Base-by-base conservation (phyloP, 1,140 invertebrate genomes). In the Dreissena rostriformis region DNA sequence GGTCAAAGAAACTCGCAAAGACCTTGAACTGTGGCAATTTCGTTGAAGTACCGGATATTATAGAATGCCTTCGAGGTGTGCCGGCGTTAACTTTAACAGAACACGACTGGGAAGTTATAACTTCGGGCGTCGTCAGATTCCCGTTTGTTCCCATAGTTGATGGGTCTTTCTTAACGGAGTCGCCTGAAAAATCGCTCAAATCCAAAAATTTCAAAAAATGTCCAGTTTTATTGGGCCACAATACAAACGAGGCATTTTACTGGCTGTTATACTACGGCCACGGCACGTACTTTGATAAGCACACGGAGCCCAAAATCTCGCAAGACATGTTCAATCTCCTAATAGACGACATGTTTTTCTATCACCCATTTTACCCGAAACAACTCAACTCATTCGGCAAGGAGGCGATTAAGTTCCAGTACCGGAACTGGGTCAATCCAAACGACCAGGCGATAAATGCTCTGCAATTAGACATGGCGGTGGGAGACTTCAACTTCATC, bases 401-500 rank as follows among this genome's bases (percentile, higher is more conserved):
- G 63, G 96, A 98, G 87, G 97, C 98, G 57, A 97, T 98, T 85
- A 95, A 96, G 39, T 98, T 97, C 92, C 96, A 98, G 91, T 99
- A 99, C 93, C 98, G 97, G 0, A 96, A 98, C 93, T 98, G 98
- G 98, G 93, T 96, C 61, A 96, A 97, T 89, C 97, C 97, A 0
- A 96, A 98, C 80, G 97, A 99, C 94, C 96, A 96, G 0, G 95
- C 96, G 28, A 95, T 95, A 78, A 98, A 98, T 93, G 95, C 97
- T 65, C 96, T 97, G 90, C 96, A 96, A 15, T 94, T 98, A 29
- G 98, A 98, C 91, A 97, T 97, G 92, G 97, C 99, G 94, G 97
- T 99, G n/a, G 98, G 98, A 4, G 98, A 99, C 93, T 98, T 97
- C 91, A 97, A 98, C 88, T 99, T 99, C 93, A 97, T 98, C 0